These are phyloP conservation scores for Thalassarche chlororhynchos DNA, from an alignment of 2,113 vertebrate genomes.

Conservation along the genomic window DNA sequence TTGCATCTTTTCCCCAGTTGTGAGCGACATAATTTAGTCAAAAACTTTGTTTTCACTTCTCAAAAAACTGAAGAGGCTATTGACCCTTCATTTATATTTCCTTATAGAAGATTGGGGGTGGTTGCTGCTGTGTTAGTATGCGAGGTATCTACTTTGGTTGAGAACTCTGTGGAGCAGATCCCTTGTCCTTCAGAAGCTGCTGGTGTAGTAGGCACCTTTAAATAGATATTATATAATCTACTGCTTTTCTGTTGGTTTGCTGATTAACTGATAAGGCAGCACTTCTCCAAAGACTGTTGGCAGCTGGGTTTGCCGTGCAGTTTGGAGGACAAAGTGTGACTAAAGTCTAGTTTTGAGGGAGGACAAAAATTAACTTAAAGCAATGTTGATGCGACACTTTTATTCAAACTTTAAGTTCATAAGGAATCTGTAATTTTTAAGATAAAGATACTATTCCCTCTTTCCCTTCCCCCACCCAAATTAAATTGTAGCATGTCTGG, in stretches of 20 bases:
- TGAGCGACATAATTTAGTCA: not conserved
- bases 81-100: not conserved
- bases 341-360: constrained; percentile 9
- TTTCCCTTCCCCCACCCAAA: not conserved
- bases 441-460: not conserved
- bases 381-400: not conserved
- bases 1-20: not conserved
- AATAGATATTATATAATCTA: not conserved
- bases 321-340: not conserved
- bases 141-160: not conserved
- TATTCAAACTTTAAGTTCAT: not conserved
- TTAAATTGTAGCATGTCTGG: not conserved
- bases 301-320: not conserved
- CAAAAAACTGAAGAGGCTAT: not conserved
- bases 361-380: constrained; percentile 28
- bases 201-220: not conserved
- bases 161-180: not conserved
- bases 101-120: not conserved
- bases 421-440: not conserved
- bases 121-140: not conserved
- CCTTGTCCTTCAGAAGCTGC: not conserved
- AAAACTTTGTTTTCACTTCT: not conserved
- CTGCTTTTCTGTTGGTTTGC: not conserved
- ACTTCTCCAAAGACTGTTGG: not conserved
- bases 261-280: constrained; percentile 30